Base-by-base conservation (phyloP, 2,888 invertebrate genomes). In the Gymnocheta viridis region DNA sequence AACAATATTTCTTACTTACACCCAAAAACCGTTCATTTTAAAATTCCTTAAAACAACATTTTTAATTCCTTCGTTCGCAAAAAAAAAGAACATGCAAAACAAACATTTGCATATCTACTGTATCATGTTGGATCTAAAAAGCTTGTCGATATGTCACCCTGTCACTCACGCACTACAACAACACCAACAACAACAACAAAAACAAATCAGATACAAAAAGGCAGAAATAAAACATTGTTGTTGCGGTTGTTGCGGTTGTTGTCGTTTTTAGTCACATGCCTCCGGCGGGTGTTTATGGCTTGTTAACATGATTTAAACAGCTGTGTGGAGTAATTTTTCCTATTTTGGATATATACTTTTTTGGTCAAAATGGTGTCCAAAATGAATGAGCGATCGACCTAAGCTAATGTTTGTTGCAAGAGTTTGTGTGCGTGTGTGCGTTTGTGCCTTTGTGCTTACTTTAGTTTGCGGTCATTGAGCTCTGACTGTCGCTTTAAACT, bases 221-320 rank as follows among this genome's bases (percentile, higher is more conserved):
- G 17, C 38, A 17, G 5, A 35, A 64, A 47, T 10, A 44, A 77
- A 82, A 62, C 4, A 49, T 38, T 81, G 51, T 74, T 27, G 47
- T 77, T 56, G 17, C 58, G 32, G 51, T 74, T 27, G 47, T 77
- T 56, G 17, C 58, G 32, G 38, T 49, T 76, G 35, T 62, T 69
- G 51, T 64, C 49, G 12, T 66, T 49, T 60, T 44, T 58, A 60
- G 79, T 80, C 83, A 81, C 44, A 81, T 81, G 84, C 81, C 84
- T 84, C 73, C 77, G 81, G 84, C 84, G 84, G 84, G 84, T 84
- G 84, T 84, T 84, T 84, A 81, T 72, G 84, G 84, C 81, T 84
- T 84, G 84, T 84, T 84, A 84, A 84, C 84, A 84, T 81, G 84
- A 81, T 84, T 78, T 81, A 78, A 81, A 81, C 84, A 84, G 84